Percentiles rank a stretch among this genome's conserved stretches.
These are phyloP conservation scores for Elmis aenea DNA, from an alignment of 2,888 invertebrate species.

Conservation along the genomic window DNA sequence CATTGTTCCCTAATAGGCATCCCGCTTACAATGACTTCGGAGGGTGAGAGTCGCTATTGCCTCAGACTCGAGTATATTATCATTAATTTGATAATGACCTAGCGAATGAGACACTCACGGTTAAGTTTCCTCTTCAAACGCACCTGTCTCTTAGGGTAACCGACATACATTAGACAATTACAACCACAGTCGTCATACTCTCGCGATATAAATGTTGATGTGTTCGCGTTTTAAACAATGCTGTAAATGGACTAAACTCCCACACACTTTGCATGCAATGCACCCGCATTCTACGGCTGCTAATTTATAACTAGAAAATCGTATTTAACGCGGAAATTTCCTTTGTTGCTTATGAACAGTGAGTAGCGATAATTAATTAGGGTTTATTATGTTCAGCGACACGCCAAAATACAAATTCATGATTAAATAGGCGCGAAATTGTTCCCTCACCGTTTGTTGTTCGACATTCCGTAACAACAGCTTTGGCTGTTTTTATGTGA, in stretches of 20 bases:
- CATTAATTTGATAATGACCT: conserved; percentile 23
- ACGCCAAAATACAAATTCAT: too few relatives aligned
- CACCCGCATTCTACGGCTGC: conserved; percentile 3
- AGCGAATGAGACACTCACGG: conserved; percentile 16
- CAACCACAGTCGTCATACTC: too few relatives aligned
- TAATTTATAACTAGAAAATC: conserved; percentile 10
- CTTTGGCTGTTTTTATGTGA: too few relatives aligned
- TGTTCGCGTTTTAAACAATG: too few relatives aligned
- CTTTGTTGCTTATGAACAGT: conserved; percentile 7
- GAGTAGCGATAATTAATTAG: conserved; percentile 8
- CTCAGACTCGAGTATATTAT: conserved; percentile 20
- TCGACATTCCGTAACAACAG: too few relatives aligned
- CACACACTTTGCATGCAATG: conserved; percentile 5
- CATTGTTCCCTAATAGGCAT: conserved; percentile 18
- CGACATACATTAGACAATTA: too few relatives aligned
- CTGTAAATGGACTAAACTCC: conserved; percentile 5
- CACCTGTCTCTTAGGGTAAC: conserved; percentile 12
- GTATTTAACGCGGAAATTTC: conserved; percentile 8
- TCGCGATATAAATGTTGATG: too few relatives aligned
- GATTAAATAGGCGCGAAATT: too few relatives aligned
- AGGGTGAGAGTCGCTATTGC: conserved; percentile 17
- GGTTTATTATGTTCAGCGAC: too few relatives aligned
- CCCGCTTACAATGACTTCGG: conserved; percentile 16
- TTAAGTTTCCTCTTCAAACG: conserved; percentile 17
- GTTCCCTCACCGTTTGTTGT: too few relatives aligned